These are phyloP conservation scores for Stichopus chloronotus DNA, from an alignment of 35 echinoderm and acorn worm species.

Conservation along the genomic window DNA sequence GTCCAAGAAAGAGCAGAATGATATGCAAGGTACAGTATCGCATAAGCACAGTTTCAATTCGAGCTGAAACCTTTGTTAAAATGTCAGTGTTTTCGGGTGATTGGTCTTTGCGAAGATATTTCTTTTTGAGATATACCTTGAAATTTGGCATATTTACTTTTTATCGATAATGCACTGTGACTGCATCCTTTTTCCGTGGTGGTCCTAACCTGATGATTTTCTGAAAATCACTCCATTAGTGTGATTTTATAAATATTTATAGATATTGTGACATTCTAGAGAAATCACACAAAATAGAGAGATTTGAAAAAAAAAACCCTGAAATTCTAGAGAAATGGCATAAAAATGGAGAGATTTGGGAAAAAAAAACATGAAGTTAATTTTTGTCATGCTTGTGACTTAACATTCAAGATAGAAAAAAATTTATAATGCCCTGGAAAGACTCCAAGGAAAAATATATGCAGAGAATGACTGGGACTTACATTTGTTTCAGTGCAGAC, in stretches of 20 bases:
- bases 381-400: not conserved
- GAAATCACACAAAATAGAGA: no score
- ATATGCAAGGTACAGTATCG: not conserved
- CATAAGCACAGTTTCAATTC: not conserved
- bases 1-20: slow-evolving; percentile 1
- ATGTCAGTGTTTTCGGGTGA: not conserved
- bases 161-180: not conserved
- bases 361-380: not conserved
- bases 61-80: not conserved
- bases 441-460: no score
- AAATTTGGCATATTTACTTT: not conserved
- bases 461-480: no score
- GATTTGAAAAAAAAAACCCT: no score
- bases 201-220: not conserved
- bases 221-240: not conserved
- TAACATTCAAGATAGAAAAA: not conserved
- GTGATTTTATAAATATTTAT: no score
- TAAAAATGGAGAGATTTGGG: not conserved
- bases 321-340: no score
- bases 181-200: not conserved
- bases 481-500: no score
- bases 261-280: not conserved
- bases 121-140: not conserved
- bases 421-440: no score
- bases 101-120: not conserved